Evolutionary conservation across 1,140 invertebrate species (phyloP).

Genomic region (Leptopilina boulardi): DNA sequence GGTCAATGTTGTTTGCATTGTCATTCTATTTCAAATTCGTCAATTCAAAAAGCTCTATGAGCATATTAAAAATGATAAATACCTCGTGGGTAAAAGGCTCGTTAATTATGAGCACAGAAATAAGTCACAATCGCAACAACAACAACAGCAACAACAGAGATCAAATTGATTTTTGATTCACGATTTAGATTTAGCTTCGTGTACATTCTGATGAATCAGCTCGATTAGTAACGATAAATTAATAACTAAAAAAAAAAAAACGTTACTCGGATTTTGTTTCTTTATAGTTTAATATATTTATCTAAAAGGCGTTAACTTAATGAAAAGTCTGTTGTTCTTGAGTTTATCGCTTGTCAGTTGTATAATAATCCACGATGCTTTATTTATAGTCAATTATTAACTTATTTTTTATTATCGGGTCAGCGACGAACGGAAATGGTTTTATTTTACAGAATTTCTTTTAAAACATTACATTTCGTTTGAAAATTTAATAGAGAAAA

Average conservation of each 20-base stretch:
- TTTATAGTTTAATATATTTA: constrained; percentile 67
- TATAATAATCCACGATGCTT: constrained; percentile 16
- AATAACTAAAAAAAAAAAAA: constrained; percentile 51
- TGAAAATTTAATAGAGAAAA: background rate
- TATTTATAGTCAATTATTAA: constrained; percentile 21
- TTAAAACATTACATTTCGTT: background rate
- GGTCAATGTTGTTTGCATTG: constrained; percentile 80
- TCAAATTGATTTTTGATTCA: constrained; percentile 64
- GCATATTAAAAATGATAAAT: constrained; percentile 99
- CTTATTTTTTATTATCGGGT: constrained; percentile 19
- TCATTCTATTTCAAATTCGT: constrained; percentile 88
- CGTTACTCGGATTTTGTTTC: constrained; percentile 56
- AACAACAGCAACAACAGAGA: constrained; percentile 63
- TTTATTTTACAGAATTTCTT: background rate
- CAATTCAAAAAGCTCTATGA: constrained; percentile 97
- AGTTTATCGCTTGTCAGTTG: constrained; percentile 33
- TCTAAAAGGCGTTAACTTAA: constrained; percentile 62
- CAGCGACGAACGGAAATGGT: background rate
- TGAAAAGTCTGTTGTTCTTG: constrained; percentile 64
- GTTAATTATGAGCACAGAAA: constrained; percentile 95
- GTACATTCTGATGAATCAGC: constrained; percentile 62
- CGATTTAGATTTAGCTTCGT: constrained; percentile 47
- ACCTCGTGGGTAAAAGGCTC: constrained; percentile 94
- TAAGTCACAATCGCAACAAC: constrained; percentile 76
- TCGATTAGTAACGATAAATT: constrained; percentile 41